Evolutionary conservation across 2,113 vertebrate species (phyloP).

Genomic region (Daboia siamensis): DNA sequence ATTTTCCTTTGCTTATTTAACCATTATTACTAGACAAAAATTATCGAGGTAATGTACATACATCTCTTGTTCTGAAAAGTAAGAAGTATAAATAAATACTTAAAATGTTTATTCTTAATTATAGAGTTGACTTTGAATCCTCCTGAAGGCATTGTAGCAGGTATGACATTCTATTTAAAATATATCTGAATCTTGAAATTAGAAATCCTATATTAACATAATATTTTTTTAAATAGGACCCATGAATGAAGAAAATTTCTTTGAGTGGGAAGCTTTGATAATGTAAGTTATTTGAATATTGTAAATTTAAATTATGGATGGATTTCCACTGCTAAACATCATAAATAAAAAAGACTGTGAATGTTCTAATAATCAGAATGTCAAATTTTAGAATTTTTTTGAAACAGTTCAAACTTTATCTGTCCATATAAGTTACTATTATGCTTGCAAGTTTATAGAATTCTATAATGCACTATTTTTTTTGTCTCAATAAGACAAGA

Average conservation of each 20-base stretch:
- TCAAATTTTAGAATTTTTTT: neutral
- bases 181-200: neutral
- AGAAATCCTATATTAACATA: neutral
- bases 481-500: neutral
- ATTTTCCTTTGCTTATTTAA: neutral
- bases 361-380: neutral
- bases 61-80: neutral
- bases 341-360: neutral
- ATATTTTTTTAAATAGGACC: conserved; percentile 74
- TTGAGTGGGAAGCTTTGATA: conserved; percentile 97
- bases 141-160: conserved; percentile 95
- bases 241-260: conserved; percentile 97
- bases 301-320: neutral
- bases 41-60: neutral
- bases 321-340: neutral
- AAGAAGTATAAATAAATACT: neutral
- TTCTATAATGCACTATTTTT: neutral
- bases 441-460: neutral
- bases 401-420: neutral
- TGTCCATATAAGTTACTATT: neutral
- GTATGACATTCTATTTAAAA: conserved; percentile 67
- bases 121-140: conserved; percentile 93
- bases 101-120: conserved; percentile 40
- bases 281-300: conserved; percentile 80
- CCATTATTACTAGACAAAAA: neutral